phyloP scores from a whole-genome alignment of 2,113 vertebrate species.

The Triplophysa dalaica region DNA sequence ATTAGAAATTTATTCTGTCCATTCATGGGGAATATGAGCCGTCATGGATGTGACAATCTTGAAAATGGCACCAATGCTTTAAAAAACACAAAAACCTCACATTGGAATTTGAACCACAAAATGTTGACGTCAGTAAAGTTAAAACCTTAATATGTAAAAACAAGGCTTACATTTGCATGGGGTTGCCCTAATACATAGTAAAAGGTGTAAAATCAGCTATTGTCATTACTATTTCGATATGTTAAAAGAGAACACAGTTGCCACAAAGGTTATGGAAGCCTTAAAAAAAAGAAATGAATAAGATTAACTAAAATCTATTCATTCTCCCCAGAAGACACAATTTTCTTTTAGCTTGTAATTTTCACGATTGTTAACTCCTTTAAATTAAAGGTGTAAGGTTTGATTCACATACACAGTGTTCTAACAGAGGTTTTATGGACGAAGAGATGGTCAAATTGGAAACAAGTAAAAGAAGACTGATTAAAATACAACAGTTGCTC shows the following conservation, averaged over 20 bases:
- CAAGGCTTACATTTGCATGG: no score
- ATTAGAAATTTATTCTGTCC: no score
- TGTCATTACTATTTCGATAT: no score
- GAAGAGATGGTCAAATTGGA: conserved; percentile 2
- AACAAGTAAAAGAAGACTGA: neutral
- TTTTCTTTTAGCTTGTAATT: conserved; percentile 18
- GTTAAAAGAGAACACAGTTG: neutral
- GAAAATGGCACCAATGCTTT: no score
- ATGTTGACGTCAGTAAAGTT: no score
- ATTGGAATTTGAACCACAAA: no score
- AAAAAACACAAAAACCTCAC: no score
- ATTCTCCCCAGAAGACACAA: neutral
- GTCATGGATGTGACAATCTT: no score
- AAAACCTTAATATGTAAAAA: no score
- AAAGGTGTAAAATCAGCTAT: no score
- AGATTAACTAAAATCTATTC: neutral
- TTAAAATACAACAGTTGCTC: conserved; percentile 2
- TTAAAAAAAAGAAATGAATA: neutral
- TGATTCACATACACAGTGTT: neutral
- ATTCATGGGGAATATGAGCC: no score
- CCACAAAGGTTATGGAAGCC: neutral
- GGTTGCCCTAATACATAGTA: no score
- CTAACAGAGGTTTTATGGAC: conserved; percentile 10
- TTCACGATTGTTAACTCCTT: conserved; percentile 4
- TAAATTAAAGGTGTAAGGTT: conserved; percentile 2